Conservation (phyloP, 2,888 invertebrate species). For the Tenthredo notha region DNA sequence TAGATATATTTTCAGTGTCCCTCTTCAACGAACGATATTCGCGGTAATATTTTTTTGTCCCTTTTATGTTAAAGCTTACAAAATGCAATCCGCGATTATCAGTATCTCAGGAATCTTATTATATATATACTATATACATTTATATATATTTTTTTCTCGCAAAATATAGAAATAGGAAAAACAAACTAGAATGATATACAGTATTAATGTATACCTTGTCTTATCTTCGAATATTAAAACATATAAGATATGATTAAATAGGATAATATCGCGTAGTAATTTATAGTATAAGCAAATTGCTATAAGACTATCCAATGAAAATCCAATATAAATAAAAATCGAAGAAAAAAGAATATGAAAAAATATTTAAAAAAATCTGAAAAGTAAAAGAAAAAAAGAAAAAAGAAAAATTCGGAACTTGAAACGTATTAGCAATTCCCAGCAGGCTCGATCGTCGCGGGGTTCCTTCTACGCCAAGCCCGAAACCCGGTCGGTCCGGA, state of each 20-base stretch:
- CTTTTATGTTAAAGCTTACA: neutral
- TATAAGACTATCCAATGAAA: neutral
- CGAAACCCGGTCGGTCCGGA: conserved; percentile 44
- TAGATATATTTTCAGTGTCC: neutral
- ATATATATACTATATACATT: neutral
- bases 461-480: conserved; percentile 26
- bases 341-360: neutral
- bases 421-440: conserved; percentile 43
- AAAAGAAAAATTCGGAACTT: neutral
- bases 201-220: neutral
- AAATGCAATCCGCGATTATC: neutral
- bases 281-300: neutral
- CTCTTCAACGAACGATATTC: neutral
- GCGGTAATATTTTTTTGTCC: neutral
- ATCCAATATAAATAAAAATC: neutral
- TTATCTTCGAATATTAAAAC: neutral
- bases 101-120: neutral
- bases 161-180: neutral
- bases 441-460: conserved; percentile 25
- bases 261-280: neutral
- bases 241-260: neutral
- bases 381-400: neutral
- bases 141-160: neutral
- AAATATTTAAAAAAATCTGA: neutral
- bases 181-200: neutral